Conservation (phyloP, 2,797 vertebrate genomes). For the Spinibarbus caldwelli region DNA sequence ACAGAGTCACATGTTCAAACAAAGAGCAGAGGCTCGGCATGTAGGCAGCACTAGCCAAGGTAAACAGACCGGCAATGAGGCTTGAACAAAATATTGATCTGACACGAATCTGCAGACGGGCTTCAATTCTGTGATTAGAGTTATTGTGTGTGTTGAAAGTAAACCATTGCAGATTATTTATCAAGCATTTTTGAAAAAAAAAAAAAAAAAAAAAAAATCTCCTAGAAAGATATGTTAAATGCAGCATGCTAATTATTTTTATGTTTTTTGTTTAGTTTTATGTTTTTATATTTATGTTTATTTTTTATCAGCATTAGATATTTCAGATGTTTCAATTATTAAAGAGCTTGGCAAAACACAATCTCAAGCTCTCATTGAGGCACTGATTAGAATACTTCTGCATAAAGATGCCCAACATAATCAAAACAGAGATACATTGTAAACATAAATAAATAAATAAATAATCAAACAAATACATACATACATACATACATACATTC, state of each 20-base stretch:
- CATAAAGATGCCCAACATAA: not conserved
- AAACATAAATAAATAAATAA: not conserved
- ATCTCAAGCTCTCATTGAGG: not conserved
- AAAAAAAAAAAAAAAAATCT: not conserved
- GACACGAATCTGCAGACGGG: constrained; percentile 78
- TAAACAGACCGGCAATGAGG: constrained; percentile 83
- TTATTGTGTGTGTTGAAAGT: constrained; percentile 49
- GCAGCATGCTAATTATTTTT: not conserved
- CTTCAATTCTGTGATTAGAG: constrained; percentile 67
- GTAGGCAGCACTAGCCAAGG: constrained; percentile 80
- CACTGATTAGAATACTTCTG: not conserved
- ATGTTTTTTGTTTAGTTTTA: too few relatives aligned
- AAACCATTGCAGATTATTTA: constrained; percentile 60
- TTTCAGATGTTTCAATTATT: not conserved
- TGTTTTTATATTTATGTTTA: not conserved
- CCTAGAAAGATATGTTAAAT: not conserved
- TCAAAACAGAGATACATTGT: not conserved
- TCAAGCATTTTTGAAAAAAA: constrained; percentile 23
- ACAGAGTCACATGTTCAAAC: constrained; percentile 86
- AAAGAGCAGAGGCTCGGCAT: constrained; percentile 77
- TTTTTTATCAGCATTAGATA: not conserved
- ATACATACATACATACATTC: too few relatives aligned
- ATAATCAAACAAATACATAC: too few relatives aligned
- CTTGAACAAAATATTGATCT: constrained; percentile 85
- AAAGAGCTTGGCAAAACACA: not conserved